Percentiles rank a stretch among this genome's conserved stretches.
These are phyloP conservation scores for Apteryx mantelli DNA, from an alignment of 2,113 vertebrate genomes.

Conservation along the genomic window DNA sequence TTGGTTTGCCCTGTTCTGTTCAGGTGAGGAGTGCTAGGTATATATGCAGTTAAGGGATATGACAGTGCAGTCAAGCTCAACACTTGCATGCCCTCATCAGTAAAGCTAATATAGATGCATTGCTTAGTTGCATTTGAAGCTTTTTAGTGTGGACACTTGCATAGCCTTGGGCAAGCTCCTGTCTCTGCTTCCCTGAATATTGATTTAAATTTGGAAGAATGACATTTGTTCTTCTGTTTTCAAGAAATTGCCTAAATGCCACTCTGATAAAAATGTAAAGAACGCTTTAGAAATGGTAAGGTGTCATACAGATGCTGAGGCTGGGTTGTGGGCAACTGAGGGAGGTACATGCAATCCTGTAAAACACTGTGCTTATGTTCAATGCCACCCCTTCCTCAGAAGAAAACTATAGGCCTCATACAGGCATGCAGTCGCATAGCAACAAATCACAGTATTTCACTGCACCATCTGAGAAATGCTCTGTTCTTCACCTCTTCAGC, in stretches of 20 bases:
- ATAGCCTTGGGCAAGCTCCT: not conserved
- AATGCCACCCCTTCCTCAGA: not conserved
- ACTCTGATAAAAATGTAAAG: not conserved
- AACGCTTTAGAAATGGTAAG: not conserved
- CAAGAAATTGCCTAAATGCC: not conserved
- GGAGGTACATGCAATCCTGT: no score
- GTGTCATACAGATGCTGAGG: not conserved
- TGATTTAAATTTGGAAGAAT: not conserved
- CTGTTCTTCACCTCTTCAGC: not conserved
- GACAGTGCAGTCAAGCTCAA: not conserved
- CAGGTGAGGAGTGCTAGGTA: not conserved
- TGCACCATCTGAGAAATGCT: not conserved
- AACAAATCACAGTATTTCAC: not conserved
- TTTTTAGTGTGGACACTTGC: accelerated
- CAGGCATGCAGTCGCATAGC: no score
- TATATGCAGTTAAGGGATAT: not conserved
- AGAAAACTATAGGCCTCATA: not conserved
- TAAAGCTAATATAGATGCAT: accelerated
- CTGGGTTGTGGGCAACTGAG: not conserved
- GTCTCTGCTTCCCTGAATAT: not conserved
- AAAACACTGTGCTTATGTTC: not conserved
- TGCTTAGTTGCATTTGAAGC: not conserved
- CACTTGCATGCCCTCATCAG: accelerated
- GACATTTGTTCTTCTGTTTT: not conserved
- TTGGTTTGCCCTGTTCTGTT: not conserved